Conservation (phyloP, 30 jellyfish, hydroid and myxozoan species). For the Turritopsis rubra region DNA sequence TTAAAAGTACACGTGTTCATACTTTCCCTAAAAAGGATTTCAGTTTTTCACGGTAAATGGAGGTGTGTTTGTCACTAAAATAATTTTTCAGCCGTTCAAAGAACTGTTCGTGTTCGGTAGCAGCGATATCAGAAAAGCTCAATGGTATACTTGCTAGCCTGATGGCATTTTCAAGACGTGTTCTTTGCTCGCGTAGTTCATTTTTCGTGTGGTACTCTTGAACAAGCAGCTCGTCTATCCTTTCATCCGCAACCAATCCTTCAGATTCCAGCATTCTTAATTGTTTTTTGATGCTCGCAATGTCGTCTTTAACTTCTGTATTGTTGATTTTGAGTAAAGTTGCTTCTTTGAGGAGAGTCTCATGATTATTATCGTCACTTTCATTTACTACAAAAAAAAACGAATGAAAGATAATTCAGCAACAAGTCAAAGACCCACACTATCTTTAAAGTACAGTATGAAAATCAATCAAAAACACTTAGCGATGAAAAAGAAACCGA, state of each 20-base stretch:
- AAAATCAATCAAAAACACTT: no score
- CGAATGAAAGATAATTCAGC: background rate
- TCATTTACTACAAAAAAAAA: background rate
- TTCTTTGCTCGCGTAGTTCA: conserved; percentile 7
- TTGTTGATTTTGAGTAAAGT: background rate
- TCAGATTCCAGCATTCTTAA: background rate
- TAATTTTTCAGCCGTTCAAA: background rate
- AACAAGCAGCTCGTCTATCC: conserved; percentile 8
- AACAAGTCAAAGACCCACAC: no score
- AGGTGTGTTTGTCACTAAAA: background rate
- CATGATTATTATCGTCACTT: background rate
- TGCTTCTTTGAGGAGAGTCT: background rate
- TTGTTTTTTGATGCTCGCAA: background rate
- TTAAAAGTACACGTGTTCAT: background rate
- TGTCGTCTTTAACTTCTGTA: background rate
- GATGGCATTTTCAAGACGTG: background rate
- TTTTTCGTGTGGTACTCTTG: background rate
- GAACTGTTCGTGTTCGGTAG: background rate
- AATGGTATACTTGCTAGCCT: background rate
- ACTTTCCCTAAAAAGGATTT: background rate
- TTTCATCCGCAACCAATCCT: background rate
- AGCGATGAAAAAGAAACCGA: no score
- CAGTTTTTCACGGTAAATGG: background rate
- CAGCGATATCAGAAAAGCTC: background rate
- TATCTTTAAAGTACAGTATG: no score